Percentiles rank a stretch among this genome's conserved stretches.
phyloP scores from a whole-genome alignment of 35 echinoderm and acorn worm species.

The Hemicentrotus pulcherrimus region DNA sequence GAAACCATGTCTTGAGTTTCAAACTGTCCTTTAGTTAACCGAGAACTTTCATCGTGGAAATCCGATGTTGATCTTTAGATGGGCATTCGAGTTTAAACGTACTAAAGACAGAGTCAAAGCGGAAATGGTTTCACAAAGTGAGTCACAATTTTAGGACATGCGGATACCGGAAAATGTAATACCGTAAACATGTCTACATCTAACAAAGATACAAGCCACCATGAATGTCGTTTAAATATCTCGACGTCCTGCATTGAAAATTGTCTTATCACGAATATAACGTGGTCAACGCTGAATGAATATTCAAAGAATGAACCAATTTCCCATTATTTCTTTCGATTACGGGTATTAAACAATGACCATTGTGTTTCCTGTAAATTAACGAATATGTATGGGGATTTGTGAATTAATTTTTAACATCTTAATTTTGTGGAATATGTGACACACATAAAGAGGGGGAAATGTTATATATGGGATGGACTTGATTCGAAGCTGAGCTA shows the following conservation, averaged over 20 bases:
- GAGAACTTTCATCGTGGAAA: background rate
- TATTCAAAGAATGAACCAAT: background rate
- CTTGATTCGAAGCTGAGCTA: background rate
- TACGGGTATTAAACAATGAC: background rate
- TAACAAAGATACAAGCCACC: background rate
- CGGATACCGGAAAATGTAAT: background rate
- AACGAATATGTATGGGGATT: background rate
- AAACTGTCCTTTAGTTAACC: background rate
- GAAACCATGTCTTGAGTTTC: background rate
- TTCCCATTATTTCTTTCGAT: background rate
- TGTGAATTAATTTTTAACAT: background rate
- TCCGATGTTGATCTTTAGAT: background rate
- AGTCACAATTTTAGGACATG: background rate
- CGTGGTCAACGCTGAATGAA: background rate
- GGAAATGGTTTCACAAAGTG: background rate
- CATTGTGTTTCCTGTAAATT: background rate
- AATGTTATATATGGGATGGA: background rate
- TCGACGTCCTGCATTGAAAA: too few species aligned
- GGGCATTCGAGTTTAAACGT: background rate
- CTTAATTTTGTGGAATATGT: background rate
- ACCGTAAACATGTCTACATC: background rate
- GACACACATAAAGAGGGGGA: background rate
- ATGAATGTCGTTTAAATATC: background rate
- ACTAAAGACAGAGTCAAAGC: background rate
- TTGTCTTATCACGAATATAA: background rate